phyloP scores from a whole-genome alignment of 1,140 invertebrate species.

The Drosophila lacertosa region DNA sequence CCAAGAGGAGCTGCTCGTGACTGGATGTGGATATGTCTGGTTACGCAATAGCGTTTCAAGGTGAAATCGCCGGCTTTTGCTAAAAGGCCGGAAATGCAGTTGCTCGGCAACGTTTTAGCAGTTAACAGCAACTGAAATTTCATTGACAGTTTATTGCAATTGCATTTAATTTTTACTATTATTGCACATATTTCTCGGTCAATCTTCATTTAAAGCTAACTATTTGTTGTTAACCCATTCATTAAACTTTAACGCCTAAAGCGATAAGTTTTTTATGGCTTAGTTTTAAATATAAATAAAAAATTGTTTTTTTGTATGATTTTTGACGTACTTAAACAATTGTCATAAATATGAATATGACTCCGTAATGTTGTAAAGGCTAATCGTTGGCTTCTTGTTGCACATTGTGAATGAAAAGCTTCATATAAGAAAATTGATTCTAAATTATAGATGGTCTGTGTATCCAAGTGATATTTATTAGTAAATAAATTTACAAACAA shows the following conservation, averaged over 20 bases:
- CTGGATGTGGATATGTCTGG: conserved; percentile 23
- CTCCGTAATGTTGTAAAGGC: no score
- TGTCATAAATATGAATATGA: no score
- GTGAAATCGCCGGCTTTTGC: conserved; percentile 65
- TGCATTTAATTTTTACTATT: conserved; percentile 49
- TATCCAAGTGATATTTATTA: no score
- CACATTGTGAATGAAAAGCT: no score
- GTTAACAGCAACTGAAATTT: conserved; percentile 14
- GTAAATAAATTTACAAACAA: no score
- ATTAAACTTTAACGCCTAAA: conserved; percentile 3
- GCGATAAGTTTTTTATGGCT: conserved; percentile 3
- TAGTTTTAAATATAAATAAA: background rate
- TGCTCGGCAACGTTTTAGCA: conserved; percentile 13
- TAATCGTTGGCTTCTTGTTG: no score
- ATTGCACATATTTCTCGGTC: conserved; percentile 19
- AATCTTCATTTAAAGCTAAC: background rate
- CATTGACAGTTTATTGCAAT: conserved; percentile 50
- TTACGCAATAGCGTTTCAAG: conserved; percentile 70
- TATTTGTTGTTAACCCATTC: background rate
- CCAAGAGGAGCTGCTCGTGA: background rate
- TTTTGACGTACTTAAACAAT: no score
- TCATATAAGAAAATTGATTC: no score
- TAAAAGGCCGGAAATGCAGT: conserved; percentile 51
- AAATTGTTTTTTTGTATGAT: background rate
- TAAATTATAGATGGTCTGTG: no score